A percentile compares a stretch with the other conserved stretches of the same genome.
Evolutionary conservation across 2,888 invertebrate genomes (phyloP).

Genomic region (Glyphotaelius pellucidus): DNA sequence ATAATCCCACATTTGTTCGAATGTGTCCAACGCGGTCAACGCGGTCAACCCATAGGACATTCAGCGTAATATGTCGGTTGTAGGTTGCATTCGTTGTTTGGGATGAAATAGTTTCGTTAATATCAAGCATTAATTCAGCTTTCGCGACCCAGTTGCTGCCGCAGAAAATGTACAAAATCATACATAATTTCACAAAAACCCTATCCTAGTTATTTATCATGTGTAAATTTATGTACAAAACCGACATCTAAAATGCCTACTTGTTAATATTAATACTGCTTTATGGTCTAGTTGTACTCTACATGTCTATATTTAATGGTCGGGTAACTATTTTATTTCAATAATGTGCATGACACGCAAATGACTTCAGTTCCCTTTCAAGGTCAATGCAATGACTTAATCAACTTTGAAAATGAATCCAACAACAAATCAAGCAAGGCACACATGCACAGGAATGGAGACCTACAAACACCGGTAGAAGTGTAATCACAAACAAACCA

Average conservation of each 20-base stretch:
- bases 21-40: no score
- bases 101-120: conserved; percentile 23
- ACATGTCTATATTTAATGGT: conserved; percentile 43
- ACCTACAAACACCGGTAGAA: background rate
- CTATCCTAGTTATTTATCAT: conserved; percentile 39
- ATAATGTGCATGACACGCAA: conserved; percentile 39
- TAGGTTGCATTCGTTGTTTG: background rate
- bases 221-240: conserved; percentile 46
- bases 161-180: conserved; percentile 57
- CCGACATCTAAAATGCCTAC: conserved; percentile 29
- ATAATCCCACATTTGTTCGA: no score
- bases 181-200: conserved; percentile 43
- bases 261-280: conserved; percentile 48
- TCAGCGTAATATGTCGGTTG: no score
- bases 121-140: conserved; percentile 43
- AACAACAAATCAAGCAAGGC: conserved; percentile 45
- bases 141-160: conserved; percentile 65
- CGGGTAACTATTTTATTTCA: conserved; percentile 36
- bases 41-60: no score
- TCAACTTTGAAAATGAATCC: conserved; percentile 22
- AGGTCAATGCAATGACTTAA: conserved; percentile 19
- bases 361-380: conserved; percentile 32
- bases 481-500: background rate
- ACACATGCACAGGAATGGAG: conserved; percentile 45
- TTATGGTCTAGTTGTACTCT: conserved; percentile 44